Conservation (phyloP, 2,797 vertebrate species). For the Pantherophis vulpinus region DNA sequence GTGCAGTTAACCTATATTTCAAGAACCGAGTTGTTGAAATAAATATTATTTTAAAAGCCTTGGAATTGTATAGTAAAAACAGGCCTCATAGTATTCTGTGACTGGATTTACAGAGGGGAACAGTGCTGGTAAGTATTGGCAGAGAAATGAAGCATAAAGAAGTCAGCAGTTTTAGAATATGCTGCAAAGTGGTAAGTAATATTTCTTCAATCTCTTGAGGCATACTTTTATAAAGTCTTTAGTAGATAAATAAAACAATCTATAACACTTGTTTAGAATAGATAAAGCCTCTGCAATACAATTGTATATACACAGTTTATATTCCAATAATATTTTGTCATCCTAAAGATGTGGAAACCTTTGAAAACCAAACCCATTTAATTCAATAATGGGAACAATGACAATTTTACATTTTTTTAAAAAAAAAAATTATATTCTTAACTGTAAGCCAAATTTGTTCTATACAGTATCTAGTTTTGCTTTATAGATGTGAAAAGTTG, state of each 20-base stretch:
- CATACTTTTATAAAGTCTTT: not conserved
- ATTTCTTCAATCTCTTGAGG: not conserved
- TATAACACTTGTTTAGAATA: not conserved
- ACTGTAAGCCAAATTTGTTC: not conserved
- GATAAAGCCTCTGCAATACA: not conserved
- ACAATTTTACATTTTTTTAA: not conserved
- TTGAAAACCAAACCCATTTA: not conserved
- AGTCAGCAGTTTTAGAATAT: not conserved
- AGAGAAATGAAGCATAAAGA: not conserved
- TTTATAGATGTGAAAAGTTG: not conserved
- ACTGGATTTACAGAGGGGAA: not conserved
- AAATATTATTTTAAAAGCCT: not conserved
- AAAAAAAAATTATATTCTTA: not conserved
- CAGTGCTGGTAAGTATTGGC: not conserved
- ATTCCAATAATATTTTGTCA: not conserved
- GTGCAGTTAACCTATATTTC: constrained; percentile 18
- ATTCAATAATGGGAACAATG: not conserved
- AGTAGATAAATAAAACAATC: not conserved
- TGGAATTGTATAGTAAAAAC: accelerated
- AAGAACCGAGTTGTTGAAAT: not conserved
- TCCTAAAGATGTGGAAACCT: not conserved
- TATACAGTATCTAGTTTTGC: not conserved
- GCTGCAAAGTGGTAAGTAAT: not conserved
- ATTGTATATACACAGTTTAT: not conserved
- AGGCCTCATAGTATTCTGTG: not conserved